phyloP scores from a whole-genome alignment of 2,888 invertebrate species.

The Drosophila colorata region DNA sequence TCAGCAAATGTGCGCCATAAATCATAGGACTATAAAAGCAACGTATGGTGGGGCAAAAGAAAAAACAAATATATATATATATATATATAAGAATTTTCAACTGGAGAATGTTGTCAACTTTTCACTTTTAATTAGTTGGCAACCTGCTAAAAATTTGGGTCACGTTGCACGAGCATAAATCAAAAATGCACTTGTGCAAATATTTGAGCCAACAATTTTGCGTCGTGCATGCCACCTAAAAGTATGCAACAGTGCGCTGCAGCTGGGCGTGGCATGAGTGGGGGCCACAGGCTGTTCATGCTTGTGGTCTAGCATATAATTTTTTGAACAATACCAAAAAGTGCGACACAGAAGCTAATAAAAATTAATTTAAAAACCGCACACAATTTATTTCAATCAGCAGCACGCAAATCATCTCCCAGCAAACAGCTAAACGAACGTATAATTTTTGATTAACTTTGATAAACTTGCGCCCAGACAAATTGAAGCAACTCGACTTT shows the following conservation, averaged over 20 bases:
- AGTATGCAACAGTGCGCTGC: constrained; percentile 51
- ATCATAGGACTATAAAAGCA: constrained; percentile 50
- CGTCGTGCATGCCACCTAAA: constrained; percentile 54
- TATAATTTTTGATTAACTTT: constrained; percentile 41
- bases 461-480: constrained; percentile 24
- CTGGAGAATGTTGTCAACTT: constrained; percentile 76
- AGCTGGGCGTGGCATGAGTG: constrained; percentile 29
- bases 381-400: constrained; percentile 48
- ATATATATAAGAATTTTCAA: constrained; percentile 31
- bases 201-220: constrained; percentile 57
- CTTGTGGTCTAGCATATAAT: constrained; percentile 16
- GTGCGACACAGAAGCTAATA: constrained; percentile 12
- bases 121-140: constrained; percentile 77
- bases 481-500: constrained; percentile 30
- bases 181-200: constrained; percentile 70
- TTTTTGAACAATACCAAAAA: constrained; percentile 12
- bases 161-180: constrained; percentile 65
- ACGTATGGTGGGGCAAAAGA: background rate
- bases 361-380: constrained; percentile 37
- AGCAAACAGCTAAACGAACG: constrained; percentile 5
- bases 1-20: constrained; percentile 55
- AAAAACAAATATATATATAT: constrained; percentile 28
- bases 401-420: constrained; percentile 4
- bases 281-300: constrained; percentile 33
- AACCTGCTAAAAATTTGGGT: constrained; percentile 65